phyloP scores from a whole-genome alignment of 2,888 invertebrate species.

The Eupithecia tripunctaria region DNA sequence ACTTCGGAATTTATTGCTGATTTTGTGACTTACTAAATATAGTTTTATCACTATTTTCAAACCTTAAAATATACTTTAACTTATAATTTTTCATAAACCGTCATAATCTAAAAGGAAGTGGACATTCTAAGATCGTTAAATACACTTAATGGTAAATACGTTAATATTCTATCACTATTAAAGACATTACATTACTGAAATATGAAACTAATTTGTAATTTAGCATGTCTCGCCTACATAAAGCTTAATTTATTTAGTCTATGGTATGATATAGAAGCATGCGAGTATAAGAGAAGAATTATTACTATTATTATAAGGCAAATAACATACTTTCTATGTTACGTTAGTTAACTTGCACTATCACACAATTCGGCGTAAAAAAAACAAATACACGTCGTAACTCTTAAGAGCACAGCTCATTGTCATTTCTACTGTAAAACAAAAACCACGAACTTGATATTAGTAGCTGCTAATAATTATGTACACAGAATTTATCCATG shows the following conservation, averaged over 20 bases:
- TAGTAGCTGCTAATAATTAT: neutral
- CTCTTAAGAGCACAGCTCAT: conserved; percentile 58
- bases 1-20: conserved; percentile 29
- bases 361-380: conserved; percentile 48
- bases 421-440: conserved; percentile 27
- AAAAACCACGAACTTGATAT: neutral
- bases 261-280: conserved; percentile 59
- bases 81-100: neutral
- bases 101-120: conserved; percentile 39
- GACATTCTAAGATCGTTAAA: conserved; percentile 40
- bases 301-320: conserved; percentile 66
- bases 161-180: conserved; percentile 31
- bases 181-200: conserved; percentile 25
- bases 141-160: conserved; percentile 39
- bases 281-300: conserved; percentile 69
- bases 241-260: conserved; percentile 45
- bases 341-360: conserved; percentile 40
- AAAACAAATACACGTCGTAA: conserved; percentile 50
- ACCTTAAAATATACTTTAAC: neutral
- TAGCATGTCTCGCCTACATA: conserved; percentile 18
- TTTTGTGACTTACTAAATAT: conserved; percentile 10
- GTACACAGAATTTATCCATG: neutral
- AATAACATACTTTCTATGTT: conserved; percentile 49
- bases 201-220: conserved; percentile 39
- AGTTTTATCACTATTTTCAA: conserved; percentile 14